Evolutionary conservation across 2,888 invertebrate genomes (phyloP).

Genomic region (Acrobasis consociella): DNA sequence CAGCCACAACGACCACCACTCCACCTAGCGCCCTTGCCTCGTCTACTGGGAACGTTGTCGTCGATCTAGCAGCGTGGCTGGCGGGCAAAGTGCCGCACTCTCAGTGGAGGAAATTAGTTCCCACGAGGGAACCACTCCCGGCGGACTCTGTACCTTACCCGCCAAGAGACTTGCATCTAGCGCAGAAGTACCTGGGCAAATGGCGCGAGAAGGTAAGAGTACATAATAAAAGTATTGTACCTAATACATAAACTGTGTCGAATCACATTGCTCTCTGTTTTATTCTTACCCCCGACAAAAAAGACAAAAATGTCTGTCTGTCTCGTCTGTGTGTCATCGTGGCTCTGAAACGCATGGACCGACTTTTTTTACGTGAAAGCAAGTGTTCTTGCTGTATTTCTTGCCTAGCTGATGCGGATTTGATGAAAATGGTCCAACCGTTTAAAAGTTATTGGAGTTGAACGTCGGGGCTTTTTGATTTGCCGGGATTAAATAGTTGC

Average conservation of each 20-base stretch:
- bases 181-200: constrained; percentile 67
- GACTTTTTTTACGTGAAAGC: no score
- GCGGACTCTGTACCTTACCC: constrained; percentile 38
- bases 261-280: no score
- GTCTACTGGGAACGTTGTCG: constrained; percentile 63
- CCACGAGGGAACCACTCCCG: constrained; percentile 35
- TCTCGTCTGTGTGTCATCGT: no score
- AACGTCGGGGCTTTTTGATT: no score
- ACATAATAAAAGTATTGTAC: not conserved
- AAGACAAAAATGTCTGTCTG: no score
- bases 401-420: no score
- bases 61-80: constrained; percentile 81
- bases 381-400: no score
- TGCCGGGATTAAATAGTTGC: no score
- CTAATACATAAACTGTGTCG: not conserved
- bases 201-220: constrained; percentile 65
- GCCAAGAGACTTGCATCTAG: constrained; percentile 60
- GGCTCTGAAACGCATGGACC: no score
- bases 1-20: constrained; percentile 40
- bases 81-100: constrained; percentile 66
- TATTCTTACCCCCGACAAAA: no score
- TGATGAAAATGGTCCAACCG: no score
- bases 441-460: no score
- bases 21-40: constrained; percentile 42
- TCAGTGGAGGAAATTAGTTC: constrained; percentile 66